Base-by-base conservation (phyloP, 2,797 vertebrate species). In the Alauda arvensis region DNA sequence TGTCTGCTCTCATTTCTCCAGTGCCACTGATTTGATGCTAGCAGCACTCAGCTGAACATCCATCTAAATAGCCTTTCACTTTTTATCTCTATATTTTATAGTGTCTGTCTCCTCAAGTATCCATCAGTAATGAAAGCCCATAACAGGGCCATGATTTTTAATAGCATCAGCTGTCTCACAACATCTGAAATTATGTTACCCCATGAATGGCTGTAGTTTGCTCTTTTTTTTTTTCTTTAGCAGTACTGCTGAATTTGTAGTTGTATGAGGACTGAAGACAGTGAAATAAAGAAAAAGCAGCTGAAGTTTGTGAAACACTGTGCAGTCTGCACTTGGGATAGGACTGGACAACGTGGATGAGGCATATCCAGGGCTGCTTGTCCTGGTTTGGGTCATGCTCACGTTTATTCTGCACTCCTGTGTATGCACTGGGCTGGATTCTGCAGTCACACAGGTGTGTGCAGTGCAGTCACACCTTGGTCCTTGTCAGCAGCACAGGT, bases 201-300 rank as follows among this genome's bases (percentile, higher is more conserved):
- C 63, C 14, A 2, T 66, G 59, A 89, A 82, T 84, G 52, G 67
- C 45, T 88, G 87, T 87, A 63, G 65, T 83, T 80, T 49, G 62
- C 56, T 92, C 80, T 85, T 87, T 56, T 90, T 87, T 90, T 87
- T 78, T 24, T 60, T 4, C 80, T 76, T 81, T 37, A 63, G 46
- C 48, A 61, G 57, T 29, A 69, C 71, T 31, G 65, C 29, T 91
- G 59, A 62, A 90, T 81, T 79, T 83, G 80, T 71, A 92, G 29
- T 43, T 94, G 89, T 91, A 84, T 55, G 16, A 83, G 42, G 72
- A 75, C 71, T 52, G 68, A 79, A 87, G 76, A 33, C 26, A 59
- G 51, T 18, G 25, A 82, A 96, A 94, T 94, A 95, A 95, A 95
- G 83, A 42, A 71, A 83, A 93, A 90, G 68, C 70, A 57, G 85